Evolutionary conservation across 2,888 invertebrate species (phyloP), one percentile per base, ranked within the genome.

Genomic region (Bellardia bayeri): DNA sequence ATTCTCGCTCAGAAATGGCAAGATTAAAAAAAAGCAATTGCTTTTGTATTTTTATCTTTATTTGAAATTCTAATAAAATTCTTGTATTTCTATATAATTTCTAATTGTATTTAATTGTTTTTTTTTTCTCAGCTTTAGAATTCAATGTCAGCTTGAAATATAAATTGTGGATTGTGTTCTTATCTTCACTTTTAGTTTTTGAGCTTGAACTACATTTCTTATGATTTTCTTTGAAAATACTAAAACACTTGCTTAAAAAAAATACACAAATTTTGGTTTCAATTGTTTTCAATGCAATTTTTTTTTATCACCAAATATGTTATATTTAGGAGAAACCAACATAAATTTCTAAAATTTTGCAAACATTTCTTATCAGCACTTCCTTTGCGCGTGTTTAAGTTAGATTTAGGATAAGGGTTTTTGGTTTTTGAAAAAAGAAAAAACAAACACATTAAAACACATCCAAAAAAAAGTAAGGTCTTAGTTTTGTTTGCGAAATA

Each of bases 181-280:
- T 87, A 87, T 87, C 87, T 74, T 54, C 8, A 14, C n/a, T 61
- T 56, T 78, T 68, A 54, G 75, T 81, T 85, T 87, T 75, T 87
- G 42, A 79, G 79, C 79, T 87, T 87, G 85, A 85, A 75, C 82
- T 85, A 85, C 13, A 84, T 84, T 85, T 75, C 0, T 42, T 49
- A 40, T 75, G 40, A 56, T 66, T 45, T 79, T 86, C 56, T 79
- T 82, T 58, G n/a, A 61, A 61, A 54, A 49, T n/a, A 51, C 5
- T 6, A 51, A 51, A n/a, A 51, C 6, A 49, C 42, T 42, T 42
- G 7, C 42, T 7, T 16, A 33, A 40, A 51, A 63, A 42, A 8
- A 74, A 56, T 3, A 79, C 8, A 11, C 23, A 4, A 33, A 49
- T 33, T 13, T 79, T 51, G 54, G 40, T 74, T 58, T 76, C 56